Evolutionary conservation across 2,888 invertebrate genomes (phyloP).

Genomic region (Hybos culiciformis): DNA sequence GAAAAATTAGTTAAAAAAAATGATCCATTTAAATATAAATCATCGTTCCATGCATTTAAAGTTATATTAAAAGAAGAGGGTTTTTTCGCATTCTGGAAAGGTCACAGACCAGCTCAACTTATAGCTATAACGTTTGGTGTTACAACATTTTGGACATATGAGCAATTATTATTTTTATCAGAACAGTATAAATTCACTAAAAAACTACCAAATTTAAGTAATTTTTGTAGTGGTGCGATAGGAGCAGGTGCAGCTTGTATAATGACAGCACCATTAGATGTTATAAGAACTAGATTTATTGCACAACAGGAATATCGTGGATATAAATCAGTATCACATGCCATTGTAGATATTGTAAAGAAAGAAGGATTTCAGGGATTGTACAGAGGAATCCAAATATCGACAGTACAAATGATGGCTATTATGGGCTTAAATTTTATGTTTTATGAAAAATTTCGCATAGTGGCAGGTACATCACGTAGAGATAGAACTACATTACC

Average conservation of each 20-base stretch:
- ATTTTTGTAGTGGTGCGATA: slow-evolving; percentile 67
- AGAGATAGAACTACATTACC: slow-evolving; percentile 30
- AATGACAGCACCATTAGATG: slow-evolving; percentile 83
- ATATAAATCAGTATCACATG: slow-evolving; percentile 31
- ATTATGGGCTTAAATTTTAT: slow-evolving; percentile 86
- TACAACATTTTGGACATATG: slow-evolving; percentile 62
- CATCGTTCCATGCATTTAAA: slow-evolving; percentile 62
- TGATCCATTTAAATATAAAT: slow-evolving; percentile 76
- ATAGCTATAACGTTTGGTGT: slow-evolving; percentile 79
- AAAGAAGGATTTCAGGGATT: slow-evolving; percentile 56
- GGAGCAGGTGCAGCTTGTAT: slow-evolving; percentile 70
- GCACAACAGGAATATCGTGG: slow-evolving; percentile 51
- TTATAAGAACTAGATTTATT: slow-evolving; percentile 81
- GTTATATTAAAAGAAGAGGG: slow-evolving; percentile 79
- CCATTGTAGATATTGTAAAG: slow-evolving; percentile 41
- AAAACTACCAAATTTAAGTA: slow-evolving; percentile 34
- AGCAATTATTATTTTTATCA: slow-evolving; percentile 38
- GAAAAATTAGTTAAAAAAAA: too few species aligned
- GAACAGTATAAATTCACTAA: slow-evolving; percentile 29
- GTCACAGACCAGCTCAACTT: slow-evolving; percentile 86
- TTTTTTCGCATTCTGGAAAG: slow-evolving; percentile 82
- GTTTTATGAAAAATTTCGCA: slow-evolving; percentile 64
- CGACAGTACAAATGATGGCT: slow-evolving; percentile 76
- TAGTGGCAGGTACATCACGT: slow-evolving; percentile 33
- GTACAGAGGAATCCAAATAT: slow-evolving; percentile 74